Conservation (phyloP, 1,140 invertebrate species). For the Protaetia brevitarsis region DNA sequence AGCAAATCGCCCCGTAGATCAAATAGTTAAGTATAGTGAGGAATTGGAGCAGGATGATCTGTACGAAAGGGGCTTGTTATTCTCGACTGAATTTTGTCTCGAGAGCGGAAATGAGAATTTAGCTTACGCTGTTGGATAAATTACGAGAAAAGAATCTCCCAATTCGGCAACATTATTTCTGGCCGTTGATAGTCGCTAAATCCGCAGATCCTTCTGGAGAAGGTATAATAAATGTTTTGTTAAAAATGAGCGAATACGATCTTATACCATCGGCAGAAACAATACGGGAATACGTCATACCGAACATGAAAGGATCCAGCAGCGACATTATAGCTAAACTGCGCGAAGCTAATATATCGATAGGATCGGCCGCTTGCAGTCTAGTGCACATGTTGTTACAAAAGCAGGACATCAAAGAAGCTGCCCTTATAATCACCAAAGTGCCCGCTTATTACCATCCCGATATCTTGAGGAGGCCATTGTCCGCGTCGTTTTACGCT, state of each 20-base stretch:
- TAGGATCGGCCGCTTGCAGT: slow-evolving; percentile 55
- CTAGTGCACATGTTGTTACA: slow-evolving; percentile 56
- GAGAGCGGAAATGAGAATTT: slow-evolving; percentile 55
- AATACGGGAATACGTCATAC: slow-evolving; percentile 68
- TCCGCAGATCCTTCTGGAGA: slow-evolving; percentile 52
- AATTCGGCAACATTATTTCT: slow-evolving; percentile 77
- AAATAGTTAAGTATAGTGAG: slow-evolving; percentile 61
- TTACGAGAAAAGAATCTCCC: slow-evolving; percentile 59
- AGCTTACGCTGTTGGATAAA: slow-evolving; percentile 61
- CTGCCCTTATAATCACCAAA: slow-evolving; percentile 54
- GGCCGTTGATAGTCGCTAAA: slow-evolving; percentile 66
- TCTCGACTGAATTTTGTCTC: slow-evolving; percentile 64
- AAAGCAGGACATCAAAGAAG: slow-evolving; percentile 54
- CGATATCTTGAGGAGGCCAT: slow-evolving; percentile 51
- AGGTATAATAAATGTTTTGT: slow-evolving; percentile 59
- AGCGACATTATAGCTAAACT: slow-evolving; percentile 55
- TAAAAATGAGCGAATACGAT: slow-evolving; percentile 59
- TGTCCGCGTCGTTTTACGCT: slow-evolving; percentile 55
- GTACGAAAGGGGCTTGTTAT: slow-evolving; percentile 57
- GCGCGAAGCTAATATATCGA: slow-evolving; percentile 54
- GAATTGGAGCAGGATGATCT: slow-evolving; percentile 58
- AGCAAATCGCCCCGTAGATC: slow-evolving; percentile 58
- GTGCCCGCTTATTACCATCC: slow-evolving; percentile 58
- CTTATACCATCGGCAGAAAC: slow-evolving; percentile 61
- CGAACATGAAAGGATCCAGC: slow-evolving; percentile 57